Percentiles rank a stretch among this genome's conserved stretches.
phyloP scores from a whole-genome alignment of 1,140 invertebrate genomes.

The Pseudomyrmex pallidus region DNA sequence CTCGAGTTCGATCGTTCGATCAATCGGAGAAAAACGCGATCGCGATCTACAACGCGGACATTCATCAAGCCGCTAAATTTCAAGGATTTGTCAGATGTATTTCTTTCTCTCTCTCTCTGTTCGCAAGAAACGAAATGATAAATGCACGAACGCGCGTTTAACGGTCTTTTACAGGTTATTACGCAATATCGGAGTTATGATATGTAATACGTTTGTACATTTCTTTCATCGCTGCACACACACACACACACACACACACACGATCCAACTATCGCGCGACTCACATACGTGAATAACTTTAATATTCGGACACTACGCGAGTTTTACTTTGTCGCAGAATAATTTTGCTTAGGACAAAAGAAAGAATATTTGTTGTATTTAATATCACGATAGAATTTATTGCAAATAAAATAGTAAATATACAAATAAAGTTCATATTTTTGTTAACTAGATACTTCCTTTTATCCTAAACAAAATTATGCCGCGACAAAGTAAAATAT shows the following conservation, averaged over 20 bases:
- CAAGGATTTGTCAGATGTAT: neutral
- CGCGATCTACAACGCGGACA: neutral
- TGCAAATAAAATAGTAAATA: too few relatives aligned
- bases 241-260: too few relatives aligned
- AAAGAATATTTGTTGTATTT: too few relatives aligned
- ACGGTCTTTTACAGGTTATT: neutral
- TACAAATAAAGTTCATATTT: too few relatives aligned
- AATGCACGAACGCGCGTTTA: slow-evolving; percentile 4
- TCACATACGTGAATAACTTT: neutral
- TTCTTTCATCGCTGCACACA: neutral
- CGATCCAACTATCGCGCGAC: neutral
- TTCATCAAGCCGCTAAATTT: neutral
- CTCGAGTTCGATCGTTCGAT: neutral
- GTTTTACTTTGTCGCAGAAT: too few relatives aligned
- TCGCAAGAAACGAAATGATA: slow-evolving; percentile 7
- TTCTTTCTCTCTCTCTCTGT: neutral
- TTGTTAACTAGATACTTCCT: too few relatives aligned
- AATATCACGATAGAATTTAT: too few relatives aligned
- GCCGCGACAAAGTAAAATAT: too few relatives aligned
- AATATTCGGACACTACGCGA: too few relatives aligned
- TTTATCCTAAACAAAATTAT: too few relatives aligned
- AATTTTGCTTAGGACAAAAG: too few relatives aligned
- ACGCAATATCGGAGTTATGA: neutral
- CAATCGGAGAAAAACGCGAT: neutral
- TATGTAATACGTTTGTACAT: slow-evolving; percentile 20